Base-by-base conservation (phyloP, 2,113 vertebrate species). In the Tichodroma muraria region DNA sequence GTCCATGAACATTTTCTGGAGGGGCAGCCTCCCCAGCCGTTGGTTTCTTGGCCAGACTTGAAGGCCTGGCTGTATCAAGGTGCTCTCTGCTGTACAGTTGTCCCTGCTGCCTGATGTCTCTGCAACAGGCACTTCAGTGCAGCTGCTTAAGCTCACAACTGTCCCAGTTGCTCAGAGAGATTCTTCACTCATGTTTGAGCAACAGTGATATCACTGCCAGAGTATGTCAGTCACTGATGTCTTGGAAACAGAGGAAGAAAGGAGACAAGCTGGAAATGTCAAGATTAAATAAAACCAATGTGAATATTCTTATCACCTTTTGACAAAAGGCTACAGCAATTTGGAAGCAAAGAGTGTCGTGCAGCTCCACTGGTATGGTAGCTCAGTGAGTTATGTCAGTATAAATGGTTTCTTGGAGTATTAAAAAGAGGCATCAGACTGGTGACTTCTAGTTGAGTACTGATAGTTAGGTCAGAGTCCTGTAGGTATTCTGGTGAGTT, bases 151-250 rank as follows among this genome's bases (percentile, higher is more conserved):
- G 76, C 37, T 73, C 85, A 85, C 80, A 79, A 37, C 81, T 85
- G 91, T 49, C 31, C 57, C 59, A 30, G 50, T 49, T 65, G 38
- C 83, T 53, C 56, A 24, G 24, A 33, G 18, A 71, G 49, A 88
- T 92, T 86, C 93, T 93, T 92, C 85, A 37, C 83, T 95, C 57
- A 21, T 38, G 52, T 69, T 59, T 88, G 80, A 95, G 75, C 42
- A 89, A 45, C 37, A 94, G 71, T 53, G 85, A 92, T 94, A 79
- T 88, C 94, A 85, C 88, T 95, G 94, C 90, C 93, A 53, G 87
- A 66, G 15, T 37, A 44, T 82, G 85, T 92, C 95, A 95, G 93
- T 72, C 76, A 91, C 86, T 91, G 89, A 87, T 76, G 82, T 79
- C 90, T 33, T 77, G 85, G 94, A 92, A 94, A 92, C 61, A 91